Base-by-base conservation (phyloP, 2,888 invertebrate species). In the Hemaris fuciformis region DNA sequence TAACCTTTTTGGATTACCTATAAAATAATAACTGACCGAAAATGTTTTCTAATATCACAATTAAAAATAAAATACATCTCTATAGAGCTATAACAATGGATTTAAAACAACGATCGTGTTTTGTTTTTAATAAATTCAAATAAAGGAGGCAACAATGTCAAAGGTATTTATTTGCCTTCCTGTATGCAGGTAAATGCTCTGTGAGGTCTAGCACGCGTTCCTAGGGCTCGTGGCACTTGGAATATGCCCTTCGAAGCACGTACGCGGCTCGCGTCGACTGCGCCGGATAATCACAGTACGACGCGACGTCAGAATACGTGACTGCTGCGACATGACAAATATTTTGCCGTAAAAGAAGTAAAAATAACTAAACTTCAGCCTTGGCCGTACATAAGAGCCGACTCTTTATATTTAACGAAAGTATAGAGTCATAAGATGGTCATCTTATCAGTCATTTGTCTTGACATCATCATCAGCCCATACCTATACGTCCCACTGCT, bases 251-350 rank as follows among this genome's bases (percentile, higher is more conserved):
- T 61, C 60, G 59, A 59, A 53, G 60, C 60, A 58, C 34, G 38
- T 41, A 34, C 53, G 56, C 43, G 53, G 53, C 53, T 27, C 53
- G 53, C 57, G 31, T 20, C 34, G 15, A 41, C 22, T 18, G 23
- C 7, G 38, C 57, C 57, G 13, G 23, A 38, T 57, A 57, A 23
- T 41, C 57, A 22, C 13, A 22, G 20, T 38, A 56, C 31, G 0
- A 53, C 53, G 62, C 31, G 0, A 53, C 53, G 62, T 62, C 63
- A 62, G 62, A 62, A 60, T 65, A 68, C 68, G 69, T 68, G 68
- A 64, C 66, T 65, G 23, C 20, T 10, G 22, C 45, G 43, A 41
- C 62, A 58, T 48, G 18, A 46, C 46, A 46, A 31, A 31, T 18
- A 53, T 53, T 45, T 48, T 27, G 27, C 6, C 31, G 18, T 27